phyloP scores from a whole-genome alignment of 2,888 invertebrate species.

The Emmelina monodactyla region DNA sequence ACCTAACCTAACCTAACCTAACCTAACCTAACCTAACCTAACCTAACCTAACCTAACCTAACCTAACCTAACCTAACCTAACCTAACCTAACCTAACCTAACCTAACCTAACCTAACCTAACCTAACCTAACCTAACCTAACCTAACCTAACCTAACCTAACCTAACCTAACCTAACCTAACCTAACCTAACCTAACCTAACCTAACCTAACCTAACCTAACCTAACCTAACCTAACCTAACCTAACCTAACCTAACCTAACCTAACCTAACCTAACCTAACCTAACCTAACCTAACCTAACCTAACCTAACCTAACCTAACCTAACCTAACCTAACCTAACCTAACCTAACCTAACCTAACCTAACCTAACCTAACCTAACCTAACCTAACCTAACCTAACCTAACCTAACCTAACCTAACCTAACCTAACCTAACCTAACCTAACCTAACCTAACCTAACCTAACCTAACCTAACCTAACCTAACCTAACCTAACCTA shows the following conservation, averaged over 20 bases:
- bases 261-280: slow-evolving; percentile 15
- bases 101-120: slow-evolving; percentile 15
- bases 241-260: slow-evolving; percentile 16
- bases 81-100: slow-evolving; percentile 16
- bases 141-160: slow-evolving; percentile 16
- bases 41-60: slow-evolving; percentile 18
- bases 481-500: background rate
- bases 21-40: slow-evolving; percentile 17
- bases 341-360: slow-evolving; percentile 16
- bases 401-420: slow-evolving; percentile 15
- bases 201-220: slow-evolving; percentile 18
- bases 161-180: slow-evolving; percentile 18
- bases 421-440: slow-evolving; percentile 14
- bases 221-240: slow-evolving; percentile 16
- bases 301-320: slow-evolving; percentile 14
- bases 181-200: slow-evolving; percentile 18
- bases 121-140: slow-evolving; percentile 15
- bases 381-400: slow-evolving; percentile 15
- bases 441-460: slow-evolving; percentile 4
- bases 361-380: slow-evolving; percentile 16
- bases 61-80: slow-evolving; percentile 18
- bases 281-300: slow-evolving; percentile 15
- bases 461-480: background rate
- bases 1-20: slow-evolving; percentile 18
- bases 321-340: slow-evolving; percentile 15